Evolutionary conservation across 2,113 vertebrate genomes (phyloP).

Genomic region (Pelobates fuscus): DNA sequence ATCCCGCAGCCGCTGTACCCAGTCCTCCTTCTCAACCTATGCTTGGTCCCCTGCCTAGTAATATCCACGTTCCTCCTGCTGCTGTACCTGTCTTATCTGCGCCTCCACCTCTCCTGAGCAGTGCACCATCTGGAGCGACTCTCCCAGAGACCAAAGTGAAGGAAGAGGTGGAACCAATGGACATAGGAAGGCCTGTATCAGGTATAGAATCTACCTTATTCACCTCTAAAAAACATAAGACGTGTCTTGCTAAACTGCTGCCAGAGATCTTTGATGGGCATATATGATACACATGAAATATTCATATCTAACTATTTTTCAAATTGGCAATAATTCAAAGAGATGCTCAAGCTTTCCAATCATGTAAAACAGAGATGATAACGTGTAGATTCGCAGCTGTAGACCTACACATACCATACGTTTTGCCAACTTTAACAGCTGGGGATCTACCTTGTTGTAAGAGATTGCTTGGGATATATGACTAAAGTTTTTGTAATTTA

Average conservation of each 20-base stretch:
- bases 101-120: slow-evolving; percentile 77
- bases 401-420: too few relatives aligned
- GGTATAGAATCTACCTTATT: slow-evolving; percentile 58
- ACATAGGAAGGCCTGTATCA: slow-evolving; percentile 75
- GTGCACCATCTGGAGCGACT: slow-evolving; percentile 75
- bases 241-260: not conserved
- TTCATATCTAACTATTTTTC: not conserved
- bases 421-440: too few relatives aligned
- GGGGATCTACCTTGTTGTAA: too few relatives aligned
- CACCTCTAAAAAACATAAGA: not conserved
- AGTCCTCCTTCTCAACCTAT: slow-evolving; percentile 85
- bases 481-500: too few relatives aligned
- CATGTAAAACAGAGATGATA: too few relatives aligned
- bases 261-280: not conserved
- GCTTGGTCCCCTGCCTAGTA: slow-evolving; percentile 74
- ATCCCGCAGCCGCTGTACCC: slow-evolving; percentile 81
- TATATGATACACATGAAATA: too few relatives aligned
- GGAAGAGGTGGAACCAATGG: slow-evolving; percentile 87
- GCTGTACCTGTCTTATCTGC: slow-evolving; percentile 80
- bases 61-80: slow-evolving; percentile 77
- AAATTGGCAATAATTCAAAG: too few relatives aligned
- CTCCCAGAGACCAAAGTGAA: slow-evolving; percentile 89
- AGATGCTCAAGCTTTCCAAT: too few relatives aligned
- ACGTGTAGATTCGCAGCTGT: too few relatives aligned
- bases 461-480: too few relatives aligned